A percentile compares a stretch with the other conserved stretches of the same genome.
Evolutionary conservation across 2,888 invertebrate genomes (phyloP).

Genomic region (Habrosyne pyritoides): DNA sequence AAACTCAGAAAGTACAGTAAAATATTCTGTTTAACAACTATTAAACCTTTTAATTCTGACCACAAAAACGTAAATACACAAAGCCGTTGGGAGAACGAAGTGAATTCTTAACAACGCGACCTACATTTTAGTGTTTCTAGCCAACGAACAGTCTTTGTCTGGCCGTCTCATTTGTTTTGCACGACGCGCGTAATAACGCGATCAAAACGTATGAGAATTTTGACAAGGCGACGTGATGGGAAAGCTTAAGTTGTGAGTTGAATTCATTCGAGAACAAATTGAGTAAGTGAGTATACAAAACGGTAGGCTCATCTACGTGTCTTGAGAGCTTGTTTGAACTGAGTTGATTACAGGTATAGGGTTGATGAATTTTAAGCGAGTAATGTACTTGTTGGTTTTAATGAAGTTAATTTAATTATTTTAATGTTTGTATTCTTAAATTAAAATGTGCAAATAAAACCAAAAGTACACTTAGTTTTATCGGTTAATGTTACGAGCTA

Average conservation of each 20-base stretch:
- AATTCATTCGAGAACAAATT: constrained; percentile 42
- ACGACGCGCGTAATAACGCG: constrained; percentile 74
- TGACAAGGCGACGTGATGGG: constrained; percentile 70
- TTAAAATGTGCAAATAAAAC: too few species aligned
- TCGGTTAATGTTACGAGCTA: too few species aligned
- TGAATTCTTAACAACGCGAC: not conserved
- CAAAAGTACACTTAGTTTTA: too few species aligned
- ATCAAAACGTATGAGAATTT: constrained; percentile 80
- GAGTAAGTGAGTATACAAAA: constrained; percentile 32
- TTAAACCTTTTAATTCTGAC: not conserved
- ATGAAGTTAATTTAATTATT: not conserved
- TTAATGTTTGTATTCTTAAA: not conserved
- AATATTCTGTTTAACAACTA: too few species aligned
- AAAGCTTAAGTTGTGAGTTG: constrained; percentile 55
- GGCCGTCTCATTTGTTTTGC: constrained; percentile 73
- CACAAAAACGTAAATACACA: constrained; percentile 11
- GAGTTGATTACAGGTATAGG: constrained; percentile 2
- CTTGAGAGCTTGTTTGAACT: not conserved
- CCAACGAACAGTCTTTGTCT: constrained; percentile 17
- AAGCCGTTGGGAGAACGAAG: not conserved
- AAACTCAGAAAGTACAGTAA: too few species aligned
- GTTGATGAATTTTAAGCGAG: not conserved
- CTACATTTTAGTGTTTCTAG: constrained; percentile 19
- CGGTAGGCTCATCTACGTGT: constrained; percentile 10
- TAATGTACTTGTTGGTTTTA: not conserved